Evolutionary conservation across 2,888 invertebrate genomes (phyloP), one percentile per base, ranked within the genome.

Genomic region (Mythimna ferrago): DNA sequence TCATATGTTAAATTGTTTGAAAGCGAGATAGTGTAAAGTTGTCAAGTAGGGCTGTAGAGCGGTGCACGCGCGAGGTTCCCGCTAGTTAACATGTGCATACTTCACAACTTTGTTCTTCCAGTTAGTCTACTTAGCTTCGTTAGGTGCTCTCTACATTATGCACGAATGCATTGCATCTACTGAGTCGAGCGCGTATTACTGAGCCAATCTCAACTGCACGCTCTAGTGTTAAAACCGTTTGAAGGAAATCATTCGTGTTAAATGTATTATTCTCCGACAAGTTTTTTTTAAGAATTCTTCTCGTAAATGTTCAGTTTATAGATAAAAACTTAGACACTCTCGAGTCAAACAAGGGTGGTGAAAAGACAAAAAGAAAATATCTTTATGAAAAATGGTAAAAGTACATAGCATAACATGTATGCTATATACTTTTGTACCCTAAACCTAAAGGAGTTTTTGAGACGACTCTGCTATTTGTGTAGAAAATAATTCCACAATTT

Each of bases 11-110:
- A 57, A 65, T 57, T 32, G 7, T 2, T 73, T 75, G 41, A 68
- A 54, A 54, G 44, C 19, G 38, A 54, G 26, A 11, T 38, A 35
- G 32, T 26, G 44, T 66, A 41, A 63, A 60, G 74, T 73, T 38
- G 35, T 0, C 21, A 32, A 60, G 19, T 32, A 35, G 48, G 5
- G 26, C 41, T n/a, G 38, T 57, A 41, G 58, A 21, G 41, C 21
- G 32, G 32, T 2, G 41, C 56, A 10, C 32, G 63, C 32, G 3
- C 19, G 10, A 6, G 14, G 35, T 41, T 4, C 9, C 2, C 21
- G 4, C 48, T 66, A 44, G 35, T 64, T 61, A 58, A 57, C 63
- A 67, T 54, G 53, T 26, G 63, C 81, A 80, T 67, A 60, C 56
- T 75, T 74, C 48, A 35, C 14, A 32, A 69, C 48, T 63, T 41